Evolutionary conservation across 1,140 invertebrate genomes (phyloP).

Genomic region (Magallana gigas): DNA sequence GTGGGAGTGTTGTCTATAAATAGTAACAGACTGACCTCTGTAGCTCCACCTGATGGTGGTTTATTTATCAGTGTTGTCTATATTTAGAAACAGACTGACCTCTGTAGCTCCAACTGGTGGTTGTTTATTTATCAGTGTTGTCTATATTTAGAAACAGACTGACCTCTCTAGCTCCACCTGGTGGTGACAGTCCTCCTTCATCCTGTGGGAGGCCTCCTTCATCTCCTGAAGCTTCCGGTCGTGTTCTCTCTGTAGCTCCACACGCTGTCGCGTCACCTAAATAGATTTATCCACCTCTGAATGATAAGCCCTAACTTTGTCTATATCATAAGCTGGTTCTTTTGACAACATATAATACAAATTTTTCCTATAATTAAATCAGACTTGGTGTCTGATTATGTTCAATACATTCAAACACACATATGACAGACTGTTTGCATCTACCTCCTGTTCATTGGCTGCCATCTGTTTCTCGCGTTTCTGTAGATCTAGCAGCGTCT

Average conservation of each 20-base stretch:
- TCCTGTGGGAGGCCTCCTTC: slow-evolving; percentile 77
- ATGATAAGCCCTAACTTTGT: too few relatives aligned
- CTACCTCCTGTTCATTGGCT: slow-evolving; percentile 78
- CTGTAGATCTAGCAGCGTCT: slow-evolving; percentile 77
- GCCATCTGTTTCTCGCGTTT: slow-evolving; percentile 78
- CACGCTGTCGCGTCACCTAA: slow-evolving; percentile 72
- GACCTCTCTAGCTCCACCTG: slow-evolving; percentile 78
- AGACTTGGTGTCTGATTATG: neutral
- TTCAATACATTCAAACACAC: neutral
- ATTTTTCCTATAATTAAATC: neutral
- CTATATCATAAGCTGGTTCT: too few relatives aligned
- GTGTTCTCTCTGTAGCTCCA: slow-evolving; percentile 77
- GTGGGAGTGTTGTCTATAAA: too few relatives aligned
- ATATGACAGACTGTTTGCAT: neutral
- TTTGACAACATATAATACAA: neutral
- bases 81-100: neutral
- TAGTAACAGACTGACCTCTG: too few relatives aligned
- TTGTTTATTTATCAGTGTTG: slow-evolving; percentile 54
- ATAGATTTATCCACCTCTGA: neutral
- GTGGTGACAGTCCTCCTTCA: slow-evolving; percentile 79
- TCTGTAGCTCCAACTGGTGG: neutral
- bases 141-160: too few relatives aligned
- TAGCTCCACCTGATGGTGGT: too few relatives aligned
- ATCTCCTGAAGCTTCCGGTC: slow-evolving; percentile 79
- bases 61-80: neutral